Conservation (phyloP, 2,888 invertebrate species). For the Artemia sinica region DNA sequence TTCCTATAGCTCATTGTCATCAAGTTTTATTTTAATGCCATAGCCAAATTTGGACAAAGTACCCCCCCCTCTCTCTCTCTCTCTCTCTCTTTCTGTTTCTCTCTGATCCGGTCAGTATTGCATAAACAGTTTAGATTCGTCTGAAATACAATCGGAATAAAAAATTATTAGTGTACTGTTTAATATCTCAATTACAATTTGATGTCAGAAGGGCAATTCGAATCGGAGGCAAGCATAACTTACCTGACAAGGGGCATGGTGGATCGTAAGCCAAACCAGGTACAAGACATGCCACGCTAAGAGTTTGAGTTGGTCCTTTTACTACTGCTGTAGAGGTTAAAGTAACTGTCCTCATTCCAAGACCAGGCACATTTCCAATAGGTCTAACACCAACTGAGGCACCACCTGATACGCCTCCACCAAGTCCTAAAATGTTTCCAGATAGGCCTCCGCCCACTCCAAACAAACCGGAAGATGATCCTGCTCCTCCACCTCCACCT, state of each 20-base stretch:
- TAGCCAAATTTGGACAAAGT: too few species aligned
- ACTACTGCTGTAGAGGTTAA: neutral
- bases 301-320: neutral
- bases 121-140: too few species aligned
- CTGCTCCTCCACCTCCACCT: neutral
- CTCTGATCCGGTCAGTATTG: too few species aligned
- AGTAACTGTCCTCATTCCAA: neutral
- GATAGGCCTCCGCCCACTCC: neutral
- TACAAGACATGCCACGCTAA: neutral
- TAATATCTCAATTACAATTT: too few species aligned
- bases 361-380: neutral
- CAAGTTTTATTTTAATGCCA: too few species aligned
- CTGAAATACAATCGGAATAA: too few species aligned
- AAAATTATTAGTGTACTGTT: too few species aligned
- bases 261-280: neutral
- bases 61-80: too few species aligned
- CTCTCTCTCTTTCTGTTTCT: too few species aligned
- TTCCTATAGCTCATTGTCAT: too few species aligned
- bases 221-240: neutral
- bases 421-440: neutral
- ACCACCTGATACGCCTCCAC: neutral
- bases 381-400: neutral
- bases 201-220: neutral
- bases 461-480: too few species aligned
- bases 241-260: neutral